Evolutionary conservation across 1,140 invertebrate genomes (phyloP), one percentile per base, ranked within the genome.

Genomic region (Phortica variegata): DNA sequence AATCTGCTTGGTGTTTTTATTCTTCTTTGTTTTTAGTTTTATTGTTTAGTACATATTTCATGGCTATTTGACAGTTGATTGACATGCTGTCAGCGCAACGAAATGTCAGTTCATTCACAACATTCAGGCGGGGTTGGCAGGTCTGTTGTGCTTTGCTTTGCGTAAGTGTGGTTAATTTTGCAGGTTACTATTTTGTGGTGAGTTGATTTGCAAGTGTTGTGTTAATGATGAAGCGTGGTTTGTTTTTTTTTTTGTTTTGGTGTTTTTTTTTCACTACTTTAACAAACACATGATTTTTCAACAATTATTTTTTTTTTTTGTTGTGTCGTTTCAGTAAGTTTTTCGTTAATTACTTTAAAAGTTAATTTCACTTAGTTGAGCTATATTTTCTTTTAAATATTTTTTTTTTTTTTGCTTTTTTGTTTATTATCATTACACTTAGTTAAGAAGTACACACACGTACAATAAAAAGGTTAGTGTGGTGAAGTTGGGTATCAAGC

Each of bases 401-500:
- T 43, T 26, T 31, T 39, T 57, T 52, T 29, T 29, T 29, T 29
- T 12, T 29, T 29, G n/a, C n/a, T 29, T 29, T 29, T 29, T 29
- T 29, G 26, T 29, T 29, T 29, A 6, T 29, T 12, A 29, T 29
- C 26, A n/a, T n/a, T n/a, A n/a, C 26, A 29, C 12, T 7, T 6
- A 57, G 40, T 43, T 41, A 32, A 48, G 47, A 57, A 52, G 33
- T 31, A 52, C 21, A 57, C 26, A 43, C 49, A 58, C n/a, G n/a
- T n/a, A n/a, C n/a, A n/a, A n/a, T n/a, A n/a, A n/a, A n/a, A n/a
- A n/a, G n/a, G n/a, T n/a, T n/a, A n/a, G n/a, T n/a, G n/a, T n/a
- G n/a, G n/a, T n/a, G 26, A 15, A 31, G 12, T 31, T 7, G 12
- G 12, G 29, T 12, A 31, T 8, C 29, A 31, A 31, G 29, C 7